These are phyloP conservation scores for Phalera bucephala DNA, from an alignment of 2,888 invertebrate species.

Conservation along the genomic window DNA sequence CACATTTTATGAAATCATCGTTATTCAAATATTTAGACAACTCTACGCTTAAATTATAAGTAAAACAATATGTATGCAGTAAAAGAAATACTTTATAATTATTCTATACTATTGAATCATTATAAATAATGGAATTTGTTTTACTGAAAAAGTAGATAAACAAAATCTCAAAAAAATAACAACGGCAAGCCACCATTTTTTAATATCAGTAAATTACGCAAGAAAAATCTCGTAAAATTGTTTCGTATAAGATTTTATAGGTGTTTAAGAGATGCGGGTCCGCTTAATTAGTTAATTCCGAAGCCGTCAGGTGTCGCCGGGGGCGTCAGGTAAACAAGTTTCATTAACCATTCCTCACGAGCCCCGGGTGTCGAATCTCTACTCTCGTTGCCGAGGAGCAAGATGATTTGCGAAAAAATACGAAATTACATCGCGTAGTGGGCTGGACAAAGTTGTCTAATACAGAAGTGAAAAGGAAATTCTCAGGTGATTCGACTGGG, in stretches of 20 bases:
- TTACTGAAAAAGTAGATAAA: too few species aligned
- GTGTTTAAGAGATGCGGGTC: conserved; percentile 21
- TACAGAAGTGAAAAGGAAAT: background rate
- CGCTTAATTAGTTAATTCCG: conserved; percentile 35
- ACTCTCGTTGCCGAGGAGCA: conserved; percentile 14
- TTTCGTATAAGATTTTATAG: conserved; percentile 20
- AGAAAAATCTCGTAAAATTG: conserved; percentile 21
- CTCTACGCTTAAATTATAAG: too few species aligned
- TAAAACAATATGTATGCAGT: too few species aligned
- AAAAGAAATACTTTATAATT: too few species aligned
- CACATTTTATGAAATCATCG: too few species aligned
- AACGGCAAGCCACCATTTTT: too few species aligned
- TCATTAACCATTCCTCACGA: conserved; percentile 27
- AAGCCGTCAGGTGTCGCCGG: conserved; percentile 34
- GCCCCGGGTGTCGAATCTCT: conserved; percentile 23
- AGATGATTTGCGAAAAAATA: conserved; percentile 37
- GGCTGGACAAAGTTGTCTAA: background rate
- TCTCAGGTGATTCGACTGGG: background rate
- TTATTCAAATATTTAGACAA: too few species aligned
- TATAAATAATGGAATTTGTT: too few species aligned
- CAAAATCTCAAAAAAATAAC: too few species aligned
- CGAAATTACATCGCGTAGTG: conserved; percentile 28
- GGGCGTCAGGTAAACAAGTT: conserved; percentile 32
- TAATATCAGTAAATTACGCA: too few species aligned
- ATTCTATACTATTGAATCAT: too few species aligned